Conservation (phyloP, 2,888 invertebrate species). For the Carcina quercana region DNA sequence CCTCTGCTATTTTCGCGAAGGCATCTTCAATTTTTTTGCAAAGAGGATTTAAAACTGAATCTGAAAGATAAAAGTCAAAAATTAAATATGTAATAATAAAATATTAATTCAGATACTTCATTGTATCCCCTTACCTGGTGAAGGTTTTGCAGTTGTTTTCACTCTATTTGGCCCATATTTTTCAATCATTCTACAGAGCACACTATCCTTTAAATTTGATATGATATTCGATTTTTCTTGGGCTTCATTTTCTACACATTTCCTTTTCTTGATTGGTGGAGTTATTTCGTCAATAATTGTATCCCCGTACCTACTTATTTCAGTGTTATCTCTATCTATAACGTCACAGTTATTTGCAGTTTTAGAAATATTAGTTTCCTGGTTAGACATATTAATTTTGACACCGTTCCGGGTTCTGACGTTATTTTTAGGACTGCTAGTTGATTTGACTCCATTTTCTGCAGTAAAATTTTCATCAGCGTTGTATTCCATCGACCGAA, state of each 20-base stretch:
- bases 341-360: constrained; percentile 6
- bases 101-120: constrained; percentile 9
- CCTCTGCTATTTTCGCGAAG: constrained; percentile 29
- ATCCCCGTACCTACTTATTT: too few species aligned
- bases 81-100: background rate
- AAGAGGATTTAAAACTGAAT: constrained; percentile 24
- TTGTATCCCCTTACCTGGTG: background rate
- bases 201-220: constrained; percentile 28
- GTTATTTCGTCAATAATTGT: constrained; percentile 21
- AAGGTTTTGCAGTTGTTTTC: too few species aligned
- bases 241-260: too few species aligned
- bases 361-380: background rate
- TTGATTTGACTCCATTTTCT: background rate
- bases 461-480: too few species aligned
- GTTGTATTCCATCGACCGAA: too few species aligned
- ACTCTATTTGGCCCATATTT: constrained; percentile 29
- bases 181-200: constrained; percentile 44
- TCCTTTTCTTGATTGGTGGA: constrained; percentile 3
- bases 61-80: constrained; percentile 30
- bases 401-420: too few species aligned
- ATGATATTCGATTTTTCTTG: too few species aligned
- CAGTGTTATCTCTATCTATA: constrained; percentile 29
- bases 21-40: constrained; percentile 33
- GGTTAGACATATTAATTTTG: background rate
- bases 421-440: too few species aligned